These are phyloP conservation scores for Hydriomena furcata DNA, from an alignment of 2,888 invertebrate species.

Conservation along the genomic window DNA sequence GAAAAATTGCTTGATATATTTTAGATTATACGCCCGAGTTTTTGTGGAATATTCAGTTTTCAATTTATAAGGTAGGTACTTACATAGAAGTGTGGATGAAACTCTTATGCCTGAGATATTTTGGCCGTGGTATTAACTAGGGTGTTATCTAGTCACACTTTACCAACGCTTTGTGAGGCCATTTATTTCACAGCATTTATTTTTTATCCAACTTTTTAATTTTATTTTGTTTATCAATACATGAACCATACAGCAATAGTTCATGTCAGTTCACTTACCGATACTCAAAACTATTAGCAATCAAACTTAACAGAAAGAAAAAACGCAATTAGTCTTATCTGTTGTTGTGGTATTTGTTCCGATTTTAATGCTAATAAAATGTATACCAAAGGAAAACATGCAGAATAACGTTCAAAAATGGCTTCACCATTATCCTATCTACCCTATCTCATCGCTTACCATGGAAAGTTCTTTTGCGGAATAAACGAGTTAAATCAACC, in stretches of 20 bases:
- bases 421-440: conserved; percentile 47
- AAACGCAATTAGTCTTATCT: conserved; percentile 15
- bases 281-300: too few relatives aligned
- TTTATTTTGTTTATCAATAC: too few relatives aligned
- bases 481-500: conserved; percentile 74
- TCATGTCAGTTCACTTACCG: too few relatives aligned
- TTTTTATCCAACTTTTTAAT: too few relatives aligned
- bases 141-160: too few relatives aligned
- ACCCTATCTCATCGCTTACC: conserved; percentile 50
- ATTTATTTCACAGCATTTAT: too few relatives aligned
- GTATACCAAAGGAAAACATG: conserved; percentile 27
- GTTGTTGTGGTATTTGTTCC: conserved; percentile 16
- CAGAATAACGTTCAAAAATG: conserved; percentile 38
- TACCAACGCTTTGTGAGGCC: too few relatives aligned
- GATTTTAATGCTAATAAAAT: conserved; percentile 29
- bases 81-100: too few relatives aligned
- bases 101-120: too few relatives aligned
- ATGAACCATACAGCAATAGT: too few relatives aligned
- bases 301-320: not conserved
- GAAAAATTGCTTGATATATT: conserved; percentile 28
- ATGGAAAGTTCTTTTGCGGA: conserved; percentile 59
- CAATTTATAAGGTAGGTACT: conserved; percentile 2
- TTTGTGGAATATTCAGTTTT: conserved; percentile 9
- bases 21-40: conserved; percentile 11
- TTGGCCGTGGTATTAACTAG: too few relatives aligned